Evolutionary conservation across 2,113 vertebrate species (phyloP).

Genomic region (Pelodiscus sinensis): DNA sequence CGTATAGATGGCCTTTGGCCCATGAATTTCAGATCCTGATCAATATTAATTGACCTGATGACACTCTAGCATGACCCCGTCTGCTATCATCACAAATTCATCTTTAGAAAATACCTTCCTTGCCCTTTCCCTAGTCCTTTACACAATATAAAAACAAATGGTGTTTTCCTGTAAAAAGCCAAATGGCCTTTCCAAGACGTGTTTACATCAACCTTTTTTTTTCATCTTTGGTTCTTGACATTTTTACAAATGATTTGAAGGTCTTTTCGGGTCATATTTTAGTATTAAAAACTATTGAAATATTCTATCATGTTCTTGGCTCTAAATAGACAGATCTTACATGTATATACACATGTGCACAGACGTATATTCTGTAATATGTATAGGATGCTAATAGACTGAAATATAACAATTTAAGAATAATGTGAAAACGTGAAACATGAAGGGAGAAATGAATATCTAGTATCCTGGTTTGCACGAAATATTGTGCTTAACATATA

Average conservation of each 20-base stretch:
- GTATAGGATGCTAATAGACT: background rate
- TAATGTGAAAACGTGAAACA: background rate
- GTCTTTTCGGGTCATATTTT: background rate
- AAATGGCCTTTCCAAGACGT: background rate
- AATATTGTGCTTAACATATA: background rate
- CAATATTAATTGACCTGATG: background rate
- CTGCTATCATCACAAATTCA: background rate
- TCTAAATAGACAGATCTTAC: background rate
- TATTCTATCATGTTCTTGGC: background rate
- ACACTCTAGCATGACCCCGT: background rate
- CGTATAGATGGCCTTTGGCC: too few species aligned
- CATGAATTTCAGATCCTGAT: too few species aligned
- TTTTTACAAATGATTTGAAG: background rate
- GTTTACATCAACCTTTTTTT: background rate
- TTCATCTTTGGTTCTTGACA: background rate
- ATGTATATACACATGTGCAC: fast-evolving
- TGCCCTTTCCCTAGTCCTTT: background rate
- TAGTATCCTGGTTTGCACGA: background rate
- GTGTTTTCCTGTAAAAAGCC: background rate
- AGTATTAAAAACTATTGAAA: background rate
- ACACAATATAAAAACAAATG: background rate
- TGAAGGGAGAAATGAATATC: background rate
- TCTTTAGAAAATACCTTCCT: background rate
- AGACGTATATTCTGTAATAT: background rate
- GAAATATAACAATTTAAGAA: background rate